Evolutionary conservation across 2,797 vertebrate genomes (phyloP), one percentile per base, ranked within the genome.

Genomic region (Microctenopoma steveboyesi): DNA sequence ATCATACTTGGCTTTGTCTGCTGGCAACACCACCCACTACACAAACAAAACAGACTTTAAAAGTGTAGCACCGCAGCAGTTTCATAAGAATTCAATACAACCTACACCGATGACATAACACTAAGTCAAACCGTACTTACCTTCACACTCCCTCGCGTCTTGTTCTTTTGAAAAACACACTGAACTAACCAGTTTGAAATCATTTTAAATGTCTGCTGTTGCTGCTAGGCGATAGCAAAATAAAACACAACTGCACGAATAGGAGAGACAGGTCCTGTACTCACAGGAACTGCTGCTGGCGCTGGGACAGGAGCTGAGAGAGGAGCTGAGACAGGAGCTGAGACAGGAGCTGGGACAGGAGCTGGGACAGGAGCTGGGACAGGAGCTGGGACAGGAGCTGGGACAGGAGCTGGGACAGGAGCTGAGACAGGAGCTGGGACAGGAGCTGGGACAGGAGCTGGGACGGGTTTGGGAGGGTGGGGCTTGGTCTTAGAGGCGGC

Each of bases 1-100:
- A 74, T 98, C 96, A 4, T 97, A 99, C 87, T 97, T 99, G 55
- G 94, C 90, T 91, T 97, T 98, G 85, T 99, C 98, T 75, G 92
- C 91, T 81, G 96, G 87, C 2, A 94, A 95, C 16, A 99, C 97
- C 86, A 98, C 95, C 98, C 98, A 99, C 97, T 99, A 90, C 16
- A 68, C 15, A 70, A 33, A 74, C 10, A 39, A 49, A 30, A 69
- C 3, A 60, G 0, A 60, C 15, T 22, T 25, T 59, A 5, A 56
- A 45, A 7, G 15, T 35, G 33, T 8, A 46, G 45, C 45, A 30
- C 27, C 30, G 64, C 43, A 16, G 9, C 27, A 18, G 27, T 11
- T 66, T 56, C 7, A 12, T 8, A 16, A 46, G 14, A 46, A n/a
- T 0, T 43, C 1, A 55, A 30, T 1, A 25, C 27, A 42, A 27